A percentile compares a stretch with the other conserved stretches of the same genome.
These are phyloP conservation scores for Pocillopora meandrina DNA, from an alignment of 92 coral and sea anemone genomes.

Conservation along the genomic window DNA sequence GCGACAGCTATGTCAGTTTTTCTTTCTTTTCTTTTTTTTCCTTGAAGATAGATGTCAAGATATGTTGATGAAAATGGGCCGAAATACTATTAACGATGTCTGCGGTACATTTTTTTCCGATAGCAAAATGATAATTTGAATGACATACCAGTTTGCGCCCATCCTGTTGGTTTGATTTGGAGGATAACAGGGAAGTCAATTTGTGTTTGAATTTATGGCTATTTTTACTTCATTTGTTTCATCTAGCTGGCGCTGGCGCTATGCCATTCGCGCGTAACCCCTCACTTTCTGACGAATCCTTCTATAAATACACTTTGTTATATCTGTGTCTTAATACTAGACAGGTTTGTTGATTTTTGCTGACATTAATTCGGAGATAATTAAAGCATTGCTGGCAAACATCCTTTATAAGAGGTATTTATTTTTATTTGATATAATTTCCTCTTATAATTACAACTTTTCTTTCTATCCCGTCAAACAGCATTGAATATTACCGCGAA, in stretches of 20 bases:
- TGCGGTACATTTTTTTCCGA: too few relatives aligned
- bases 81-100: too few relatives aligned
- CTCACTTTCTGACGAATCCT: neutral
- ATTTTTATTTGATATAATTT: constrained; percentile 8
- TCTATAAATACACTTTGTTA: neutral
- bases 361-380: constrained; percentile 14
- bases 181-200: too few relatives aligned
- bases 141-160: too few relatives aligned
- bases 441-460: neutral
- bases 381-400: constrained; percentile 24
- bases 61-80: too few relatives aligned
- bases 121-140: too few relatives aligned
- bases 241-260: neutral
- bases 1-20: neutral
- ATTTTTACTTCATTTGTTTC: neutral
- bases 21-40: too few relatives aligned
- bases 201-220: neutral
- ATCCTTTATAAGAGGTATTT: constrained; percentile 20
- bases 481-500: neutral
- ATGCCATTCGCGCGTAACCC: neutral
- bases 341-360: constrained; percentile 25
- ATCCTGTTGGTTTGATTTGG: too few relatives aligned
- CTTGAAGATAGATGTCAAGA: too few relatives aligned
- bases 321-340: neutral
- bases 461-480: neutral